These are phyloP conservation scores for Alsophila aescularia DNA, from an alignment of 2,888 invertebrate genomes.

Conservation along the genomic window DNA sequence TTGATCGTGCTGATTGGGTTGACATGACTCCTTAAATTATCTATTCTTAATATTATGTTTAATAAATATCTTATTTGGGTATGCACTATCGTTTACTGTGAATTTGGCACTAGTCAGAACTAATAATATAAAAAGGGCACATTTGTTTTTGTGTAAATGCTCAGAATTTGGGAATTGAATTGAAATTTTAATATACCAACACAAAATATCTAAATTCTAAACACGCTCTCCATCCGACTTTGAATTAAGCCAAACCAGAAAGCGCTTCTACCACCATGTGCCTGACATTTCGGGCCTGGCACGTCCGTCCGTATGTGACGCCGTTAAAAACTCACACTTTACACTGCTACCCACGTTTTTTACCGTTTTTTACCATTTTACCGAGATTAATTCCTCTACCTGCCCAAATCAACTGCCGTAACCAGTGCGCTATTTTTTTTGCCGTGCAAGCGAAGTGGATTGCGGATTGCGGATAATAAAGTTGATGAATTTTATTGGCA, in stretches of 20 bases:
- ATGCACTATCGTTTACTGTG: no score
- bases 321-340: constrained; percentile 58
- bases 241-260: constrained; percentile 45
- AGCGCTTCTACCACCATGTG: constrained; percentile 63
- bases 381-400: constrained; percentile 42
- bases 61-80: no score
- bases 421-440: constrained; percentile 24
- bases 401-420: constrained; percentile 34
- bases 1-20: no score
- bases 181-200: no score
- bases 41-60: no score
- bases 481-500: constrained; percentile 34
- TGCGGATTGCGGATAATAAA: constrained; percentile 29
- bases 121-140: no score
- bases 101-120: no score
- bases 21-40: no score
- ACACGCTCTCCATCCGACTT: not conserved
- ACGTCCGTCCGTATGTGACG: constrained; percentile 65
- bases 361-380: constrained; percentile 35
- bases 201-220: no score
- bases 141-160: no score
- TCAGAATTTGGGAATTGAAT: no score
- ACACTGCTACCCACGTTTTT: constrained; percentile 44
- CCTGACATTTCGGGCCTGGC: constrained; percentile 68
- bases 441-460: constrained; percentile 20